Evolutionary conservation across 2,888 invertebrate genomes (phyloP), one percentile per base, ranked within the genome.

Genomic region (Temnothorax ravouxi): DNA sequence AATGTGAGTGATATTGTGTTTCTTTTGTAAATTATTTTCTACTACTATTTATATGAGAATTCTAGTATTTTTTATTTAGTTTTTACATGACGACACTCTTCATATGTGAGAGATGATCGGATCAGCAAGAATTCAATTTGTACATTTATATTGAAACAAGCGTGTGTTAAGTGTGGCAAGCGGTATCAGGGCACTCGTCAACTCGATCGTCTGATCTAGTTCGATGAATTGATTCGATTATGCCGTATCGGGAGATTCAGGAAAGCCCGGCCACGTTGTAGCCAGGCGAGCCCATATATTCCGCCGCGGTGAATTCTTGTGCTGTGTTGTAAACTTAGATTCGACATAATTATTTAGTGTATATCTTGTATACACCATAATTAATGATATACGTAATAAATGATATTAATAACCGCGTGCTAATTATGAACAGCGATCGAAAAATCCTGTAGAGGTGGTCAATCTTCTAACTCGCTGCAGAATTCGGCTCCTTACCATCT

Each of bases 311-410:
- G 92, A 94, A 92, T 93, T 93, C 91, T 67, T 94, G 95, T 94
- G 95, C 94, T 94, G 95, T 95, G 95, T 94, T 94, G 93, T 94
- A 94, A 94, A 94, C 93, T 94, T 94, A 94, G 92, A 93, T 94
- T 47, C 91, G 92, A 93, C 92, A 91, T 88, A 86, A 88, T 79
- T 71, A 83, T 93, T 92, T 94, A 93, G 92, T 93, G 94, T 93
- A 91, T 92, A 90, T 88, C 86, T 90, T 87, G 90, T 90, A 87
- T 90, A 89, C 90, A 84, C 50, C 29, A 91, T 90, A 91, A 92
- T 93, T 85, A 93, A 93, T 91, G 92, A 93, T 93, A 93, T 93
- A 94, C 94, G 93, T 93, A 93, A 94, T 91, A 92, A 91, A 91
- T 81, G 91, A 93, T 93, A 92, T 92, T 94, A 84, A 86, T 29